Base-by-base conservation (phyloP, 1,140 invertebrate genomes). In the Mylabris phalerata region DNA sequence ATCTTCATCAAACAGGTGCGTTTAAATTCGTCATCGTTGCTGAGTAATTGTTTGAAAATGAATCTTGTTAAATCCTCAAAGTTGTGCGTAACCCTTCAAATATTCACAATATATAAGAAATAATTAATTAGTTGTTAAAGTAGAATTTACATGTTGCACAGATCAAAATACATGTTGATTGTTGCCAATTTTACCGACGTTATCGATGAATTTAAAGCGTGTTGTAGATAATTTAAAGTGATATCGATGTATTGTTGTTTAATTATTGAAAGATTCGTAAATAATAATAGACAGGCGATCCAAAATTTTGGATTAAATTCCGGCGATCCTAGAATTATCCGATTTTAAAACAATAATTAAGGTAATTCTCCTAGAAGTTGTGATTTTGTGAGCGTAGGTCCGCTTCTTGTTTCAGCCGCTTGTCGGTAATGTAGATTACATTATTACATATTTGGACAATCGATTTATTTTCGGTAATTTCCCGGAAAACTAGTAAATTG, bases 241-340 rank as follows among this genome's bases (percentile, higher is more conserved):
- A 42, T 7, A 38, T 54, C 51, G 10, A 54, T 45, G 26, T 46
- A 38, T 19, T 38, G 44, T 38, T 42, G 44, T 46, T 32, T 54
- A 3, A 54, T 38, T 11, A 54, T 32, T 13, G 41, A 54, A 54
- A 44, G 39, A 24, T 45, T 54, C 1, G 51, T 54, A 13, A 38
- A 54, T n/a, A 54, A 42, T 6, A 54, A 11, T 39, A 54, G 32
- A 38, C 51, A 54, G 1, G 42, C 51, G 24, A 54, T 54, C 51
- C 51, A 54, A 3, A 54, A 5, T 45, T 45, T 54, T 10, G 51
- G 51, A 45, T 54, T 54, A 38, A 54, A 54, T 45, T 54, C 51
- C 9, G 51, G 42, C 7, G 42, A 45, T 45, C 51, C 51, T 54
- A 9, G 25, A 25, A 42, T 43, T 42, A 26, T 13, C 9, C 46